Evolutionary conservation across 2,113 vertebrate genomes (phyloP).

Genomic region (Urocynchramus pylzowi): DNA sequence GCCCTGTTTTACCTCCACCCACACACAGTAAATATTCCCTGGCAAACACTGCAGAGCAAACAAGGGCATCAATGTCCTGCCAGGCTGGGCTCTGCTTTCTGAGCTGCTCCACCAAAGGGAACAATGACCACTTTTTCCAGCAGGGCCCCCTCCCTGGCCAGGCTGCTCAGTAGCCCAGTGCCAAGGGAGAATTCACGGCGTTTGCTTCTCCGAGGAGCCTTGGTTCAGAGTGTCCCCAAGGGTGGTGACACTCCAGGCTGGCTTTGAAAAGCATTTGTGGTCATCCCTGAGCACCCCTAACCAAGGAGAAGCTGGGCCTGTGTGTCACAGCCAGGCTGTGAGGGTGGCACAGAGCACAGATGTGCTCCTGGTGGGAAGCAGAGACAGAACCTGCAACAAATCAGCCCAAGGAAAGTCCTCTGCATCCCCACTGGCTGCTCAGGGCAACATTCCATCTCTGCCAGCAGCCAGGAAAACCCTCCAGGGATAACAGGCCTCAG

Average conservation of each 20-base stretch:
- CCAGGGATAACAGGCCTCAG: neutral
- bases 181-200: neutral
- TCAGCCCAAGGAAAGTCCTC: neutral
- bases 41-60: slow-evolving; percentile 20
- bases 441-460: neutral
- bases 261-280: neutral
- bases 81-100: neutral
- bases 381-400: neutral
- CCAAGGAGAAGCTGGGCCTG: accelerated
- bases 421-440: neutral
- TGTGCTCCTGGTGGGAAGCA: neutral
- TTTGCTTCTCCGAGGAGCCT: neutral
- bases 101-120: neutral
- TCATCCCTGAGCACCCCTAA: neutral
- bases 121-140: neutral
- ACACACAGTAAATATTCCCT: neutral
- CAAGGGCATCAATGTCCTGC: neutral
- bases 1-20: neutral
- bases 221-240: neutral
- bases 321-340: neutral
- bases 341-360: neutral
- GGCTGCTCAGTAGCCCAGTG: neutral
- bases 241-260: neutral
- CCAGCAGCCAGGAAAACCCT: neutral
- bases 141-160: neutral